Evolutionary conservation across 2,797 vertebrate species (phyloP).

Genomic region (Capromys pilorides): DNA sequence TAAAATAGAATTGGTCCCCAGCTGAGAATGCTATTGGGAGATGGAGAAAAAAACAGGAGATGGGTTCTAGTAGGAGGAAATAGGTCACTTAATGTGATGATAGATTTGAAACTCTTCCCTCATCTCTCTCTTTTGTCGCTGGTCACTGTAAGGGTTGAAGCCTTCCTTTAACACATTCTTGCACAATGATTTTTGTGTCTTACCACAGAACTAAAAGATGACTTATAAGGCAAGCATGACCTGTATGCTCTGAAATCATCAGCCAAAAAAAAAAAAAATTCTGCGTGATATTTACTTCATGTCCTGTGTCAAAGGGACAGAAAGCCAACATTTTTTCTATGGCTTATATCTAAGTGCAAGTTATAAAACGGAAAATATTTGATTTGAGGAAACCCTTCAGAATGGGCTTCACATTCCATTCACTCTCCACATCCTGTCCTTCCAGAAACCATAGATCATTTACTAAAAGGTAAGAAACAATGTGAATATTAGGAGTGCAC

Average conservation of each 20-base stretch:
- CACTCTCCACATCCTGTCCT: background rate
- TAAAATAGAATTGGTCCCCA: background rate
- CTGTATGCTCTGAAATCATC: background rate
- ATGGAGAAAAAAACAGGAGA: background rate
- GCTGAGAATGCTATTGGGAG: background rate
- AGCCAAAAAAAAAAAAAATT: background rate
- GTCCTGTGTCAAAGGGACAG: background rate
- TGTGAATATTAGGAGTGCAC: background rate
- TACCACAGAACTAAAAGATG: background rate
- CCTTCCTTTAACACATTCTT: background rate
- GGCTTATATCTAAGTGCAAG: background rate
- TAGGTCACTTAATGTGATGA: background rate
- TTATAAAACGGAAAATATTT: background rate
- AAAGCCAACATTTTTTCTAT: background rate
- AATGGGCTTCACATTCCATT: background rate
- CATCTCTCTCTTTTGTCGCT: background rate
- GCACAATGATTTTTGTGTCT: background rate
- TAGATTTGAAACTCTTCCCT: fast-evolving
- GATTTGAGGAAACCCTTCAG: background rate
- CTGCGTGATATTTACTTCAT: background rate
- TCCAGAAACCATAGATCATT: background rate
- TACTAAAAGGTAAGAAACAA: background rate
- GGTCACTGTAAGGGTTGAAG: background rate
- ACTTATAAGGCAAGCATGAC: background rate
- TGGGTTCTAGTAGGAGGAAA: background rate